These are phyloP conservation scores for Uria aalge DNA, from an alignment of 2,113 vertebrate genomes.

Conservation along the genomic window DNA sequence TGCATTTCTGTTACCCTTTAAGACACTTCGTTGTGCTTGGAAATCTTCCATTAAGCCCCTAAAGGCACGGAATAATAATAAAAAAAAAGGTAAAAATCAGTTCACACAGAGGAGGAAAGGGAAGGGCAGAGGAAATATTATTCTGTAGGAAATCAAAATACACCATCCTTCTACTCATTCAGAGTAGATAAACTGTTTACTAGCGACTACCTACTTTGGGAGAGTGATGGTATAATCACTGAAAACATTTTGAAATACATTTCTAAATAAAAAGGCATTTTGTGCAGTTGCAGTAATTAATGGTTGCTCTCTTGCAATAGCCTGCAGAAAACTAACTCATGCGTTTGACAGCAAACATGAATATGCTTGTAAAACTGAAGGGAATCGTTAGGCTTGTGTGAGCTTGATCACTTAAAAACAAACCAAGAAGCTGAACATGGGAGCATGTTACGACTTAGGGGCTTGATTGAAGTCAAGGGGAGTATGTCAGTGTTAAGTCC, in stretches of 20 bases:
- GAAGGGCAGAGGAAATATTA: background rate
- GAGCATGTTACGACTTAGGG: background rate
- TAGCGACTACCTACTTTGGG: background rate
- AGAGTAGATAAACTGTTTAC: background rate
- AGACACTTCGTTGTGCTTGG: background rate
- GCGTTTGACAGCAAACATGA: conserved; percentile 47
- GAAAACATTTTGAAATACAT: conserved; percentile 18
- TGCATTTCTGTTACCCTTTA: background rate
- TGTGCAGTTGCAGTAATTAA: conserved; percentile 57
- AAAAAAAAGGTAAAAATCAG: background rate
- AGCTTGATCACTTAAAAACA: conserved; percentile 24
- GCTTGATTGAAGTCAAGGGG: background rate
- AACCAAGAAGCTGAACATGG: background rate
- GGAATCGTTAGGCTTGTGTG: conserved; percentile 39
- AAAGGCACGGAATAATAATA: background rate
- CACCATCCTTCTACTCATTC: background rate
- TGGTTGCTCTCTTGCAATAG: conserved; percentile 49
- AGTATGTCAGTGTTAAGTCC: background rate
- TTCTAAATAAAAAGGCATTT: conserved; percentile 53
- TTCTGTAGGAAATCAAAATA: background rate
- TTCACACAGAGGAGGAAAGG: background rate
- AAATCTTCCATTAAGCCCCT: background rate
- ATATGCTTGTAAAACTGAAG: conserved; percentile 51
- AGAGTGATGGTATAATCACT: background rate
- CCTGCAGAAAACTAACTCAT: conserved; percentile 52